Base-by-base conservation (phyloP, 2,797 vertebrate genomes). In the Arremon aurantiirostris region DNA sequence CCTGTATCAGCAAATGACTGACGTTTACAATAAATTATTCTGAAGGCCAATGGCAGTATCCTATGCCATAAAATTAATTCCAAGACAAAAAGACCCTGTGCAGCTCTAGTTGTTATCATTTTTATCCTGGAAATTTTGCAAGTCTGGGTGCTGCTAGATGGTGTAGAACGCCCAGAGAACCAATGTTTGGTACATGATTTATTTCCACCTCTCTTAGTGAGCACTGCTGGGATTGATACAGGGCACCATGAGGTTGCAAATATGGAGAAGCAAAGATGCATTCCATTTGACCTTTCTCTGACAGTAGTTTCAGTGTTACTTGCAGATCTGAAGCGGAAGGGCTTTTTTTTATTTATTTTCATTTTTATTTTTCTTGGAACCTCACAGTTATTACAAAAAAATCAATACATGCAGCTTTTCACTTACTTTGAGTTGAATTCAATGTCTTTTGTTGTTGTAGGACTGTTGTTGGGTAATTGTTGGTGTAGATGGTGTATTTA, bases 171-270 rank as follows among this genome's bases (percentile, higher is more conserved):
- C 32, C 27, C 27, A 23, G 41, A 82, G 52, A 77, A 23, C 4
- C 2, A 0, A 0, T 53, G 32, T 44, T 60, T 35, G 49, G 10
- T 60, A 0, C 17, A 8, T 39, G 8, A 46, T 83, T 91, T 80
- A 64, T 92, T 73, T 94, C 49, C 16, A 6, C 26, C 7, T 70
- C 18, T 57, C 22, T 27, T 24, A 6, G 15, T 68, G 83, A 72
- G 35, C 60, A 5, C 46, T 94, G 59, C 26, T 34, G 28, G 46
- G 17, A 27, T 44, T 59, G 39, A 34, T 37, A 8, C 28, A 37
- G 72, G n/a, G 57, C 61, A 64, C 30, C 32, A 30, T 0, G 0
- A 49, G 44, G 26, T 9, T 69, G 42, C 35, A 30, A 16, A 26
- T 35, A 24, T 27, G 30, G 71, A 69, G 50, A 6, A 32, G 23